Evolutionary conservation across 2,113 vertebrate genomes (phyloP).

Genomic region (Desmodus rotundus): DNA sequence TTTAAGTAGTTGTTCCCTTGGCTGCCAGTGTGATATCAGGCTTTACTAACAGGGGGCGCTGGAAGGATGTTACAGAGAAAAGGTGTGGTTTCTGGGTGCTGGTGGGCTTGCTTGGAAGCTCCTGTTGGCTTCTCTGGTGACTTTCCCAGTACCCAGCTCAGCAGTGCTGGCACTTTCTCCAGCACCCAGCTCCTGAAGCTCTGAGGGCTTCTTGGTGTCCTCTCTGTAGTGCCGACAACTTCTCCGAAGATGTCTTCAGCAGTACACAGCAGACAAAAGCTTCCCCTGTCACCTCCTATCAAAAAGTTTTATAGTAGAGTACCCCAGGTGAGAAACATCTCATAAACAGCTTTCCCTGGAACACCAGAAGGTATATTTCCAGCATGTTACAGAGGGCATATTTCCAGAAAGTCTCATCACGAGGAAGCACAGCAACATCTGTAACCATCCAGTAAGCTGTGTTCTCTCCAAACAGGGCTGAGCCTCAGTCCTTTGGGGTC

Average conservation of each 20-base stretch:
- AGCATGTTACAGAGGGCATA: neutral
- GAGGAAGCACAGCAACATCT: neutral
- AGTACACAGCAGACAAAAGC: neutral
- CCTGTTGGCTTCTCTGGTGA: neutral
- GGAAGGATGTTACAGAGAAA: neutral
- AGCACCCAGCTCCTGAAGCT: neutral
- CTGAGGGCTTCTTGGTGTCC: neutral
- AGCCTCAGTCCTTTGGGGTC: neutral
- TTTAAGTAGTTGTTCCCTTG: neutral
- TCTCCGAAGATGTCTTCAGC: neutral
- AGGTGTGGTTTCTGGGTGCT: neutral
- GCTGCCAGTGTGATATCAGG: accelerated
- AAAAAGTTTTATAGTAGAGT: neutral
- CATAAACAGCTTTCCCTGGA: neutral
- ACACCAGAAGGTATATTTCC: neutral
- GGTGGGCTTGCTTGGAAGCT: neutral
- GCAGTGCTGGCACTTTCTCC: neutral
- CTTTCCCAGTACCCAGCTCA: neutral
- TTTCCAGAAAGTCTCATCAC: neutral
- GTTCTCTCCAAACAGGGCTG: neutral
- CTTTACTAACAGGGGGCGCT: neutral
- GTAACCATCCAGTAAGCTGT: neutral
- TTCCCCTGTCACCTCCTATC: neutral
- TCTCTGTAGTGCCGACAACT: too few species aligned
- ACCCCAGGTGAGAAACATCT: neutral